Conservation (phyloP, 30 jellyfish, hydroid and myxozoan species). For the Pelagia noctiluca region DNA sequence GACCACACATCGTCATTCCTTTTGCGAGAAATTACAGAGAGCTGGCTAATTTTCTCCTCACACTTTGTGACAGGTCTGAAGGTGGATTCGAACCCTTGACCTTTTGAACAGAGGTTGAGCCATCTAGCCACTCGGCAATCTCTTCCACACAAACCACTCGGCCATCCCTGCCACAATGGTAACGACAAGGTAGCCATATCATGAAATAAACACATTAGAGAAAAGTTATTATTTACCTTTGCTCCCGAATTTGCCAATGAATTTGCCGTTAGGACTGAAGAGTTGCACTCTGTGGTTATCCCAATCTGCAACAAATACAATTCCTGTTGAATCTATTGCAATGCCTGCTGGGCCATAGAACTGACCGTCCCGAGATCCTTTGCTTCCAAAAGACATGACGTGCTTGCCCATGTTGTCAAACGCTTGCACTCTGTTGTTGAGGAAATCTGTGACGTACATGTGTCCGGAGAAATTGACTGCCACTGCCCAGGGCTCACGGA, state of each 20-base stretch:
- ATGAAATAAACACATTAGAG: too few species aligned
- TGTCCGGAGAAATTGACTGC: conserved; percentile 81
- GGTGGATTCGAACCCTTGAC: too few species aligned
- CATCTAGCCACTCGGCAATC: too few species aligned
- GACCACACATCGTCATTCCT: too few species aligned
- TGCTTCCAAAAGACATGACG: conserved; percentile 80
- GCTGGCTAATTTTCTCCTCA: too few species aligned
- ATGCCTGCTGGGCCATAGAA: conserved; percentile 95
- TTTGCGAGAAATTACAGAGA: too few species aligned
- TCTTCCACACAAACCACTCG: too few species aligned
- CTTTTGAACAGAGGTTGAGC: too few species aligned
- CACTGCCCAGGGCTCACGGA: conserved; percentile 92
- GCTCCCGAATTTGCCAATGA: conserved; percentile 84
- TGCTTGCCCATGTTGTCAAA: conserved; percentile 81
- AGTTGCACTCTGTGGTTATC: conserved; percentile 94
- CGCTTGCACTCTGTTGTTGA: conserved; percentile 90
- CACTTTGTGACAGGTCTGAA: too few species aligned
- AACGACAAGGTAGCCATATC: too few species aligned
- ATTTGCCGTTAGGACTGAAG: conserved; percentile 90
- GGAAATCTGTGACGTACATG: conserved; percentile 89
- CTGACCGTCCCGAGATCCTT: conserved; percentile 93
- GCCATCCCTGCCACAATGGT: too few species aligned
- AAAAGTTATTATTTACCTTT: too few species aligned
- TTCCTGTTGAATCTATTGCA: conserved; percentile 89
- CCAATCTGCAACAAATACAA: conserved; percentile 89